phyloP scores from a whole-genome alignment of 2,113 vertebrate genomes.

The Arenaria interpres region DNA sequence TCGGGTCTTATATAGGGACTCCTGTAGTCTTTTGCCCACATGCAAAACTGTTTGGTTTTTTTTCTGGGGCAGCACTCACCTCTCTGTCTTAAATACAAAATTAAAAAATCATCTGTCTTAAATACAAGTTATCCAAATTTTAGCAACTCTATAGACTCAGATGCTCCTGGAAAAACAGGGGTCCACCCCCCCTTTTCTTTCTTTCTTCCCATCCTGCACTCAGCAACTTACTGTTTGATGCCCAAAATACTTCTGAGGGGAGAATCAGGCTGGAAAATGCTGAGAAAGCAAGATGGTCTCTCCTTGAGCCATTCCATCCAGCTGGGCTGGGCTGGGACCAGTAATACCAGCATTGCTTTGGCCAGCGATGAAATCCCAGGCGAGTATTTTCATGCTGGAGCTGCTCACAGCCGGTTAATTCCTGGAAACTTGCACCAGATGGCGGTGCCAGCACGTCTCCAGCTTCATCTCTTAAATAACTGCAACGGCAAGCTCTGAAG shows the following conservation, averaged over 20 bases:
- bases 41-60: neutral
- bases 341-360: too few relatives aligned
- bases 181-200: neutral
- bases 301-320: neutral
- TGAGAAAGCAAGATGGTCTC: neutral
- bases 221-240: neutral
- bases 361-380: neutral
- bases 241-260: neutral
- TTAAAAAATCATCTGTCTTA: neutral
- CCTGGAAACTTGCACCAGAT: conserved; percentile 28
- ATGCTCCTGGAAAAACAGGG: neutral
- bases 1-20: neutral
- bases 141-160: neutral
- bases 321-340: neutral
- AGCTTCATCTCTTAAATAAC: neutral
- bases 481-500: neutral
- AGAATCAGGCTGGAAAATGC: neutral
- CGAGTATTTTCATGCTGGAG: neutral
- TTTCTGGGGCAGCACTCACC: neutral
- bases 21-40: neutral
- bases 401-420: neutral
- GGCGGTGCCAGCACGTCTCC: conserved; percentile 6
- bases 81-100: neutral
- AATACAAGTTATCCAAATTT: neutral
- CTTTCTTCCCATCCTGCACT: neutral